phyloP scores from a whole-genome alignment of 1,140 invertebrate species.

The Rhagoletis zephyria region DNA sequence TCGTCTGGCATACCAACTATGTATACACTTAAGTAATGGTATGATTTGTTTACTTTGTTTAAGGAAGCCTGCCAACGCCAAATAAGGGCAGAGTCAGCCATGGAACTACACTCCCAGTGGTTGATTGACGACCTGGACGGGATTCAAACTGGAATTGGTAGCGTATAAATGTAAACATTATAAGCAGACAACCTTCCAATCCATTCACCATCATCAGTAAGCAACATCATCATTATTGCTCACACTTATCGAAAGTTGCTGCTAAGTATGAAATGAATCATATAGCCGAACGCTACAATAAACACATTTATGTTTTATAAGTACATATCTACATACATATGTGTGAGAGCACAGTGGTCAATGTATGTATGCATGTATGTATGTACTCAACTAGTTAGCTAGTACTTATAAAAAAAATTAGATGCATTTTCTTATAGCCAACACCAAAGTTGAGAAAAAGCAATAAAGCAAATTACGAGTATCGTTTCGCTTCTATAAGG shows the following conservation, averaged over 20 bases:
- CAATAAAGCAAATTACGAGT: too few relatives aligned
- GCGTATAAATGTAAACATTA: constrained; percentile 5
- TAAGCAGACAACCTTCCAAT: neutral
- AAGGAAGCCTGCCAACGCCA: constrained; percentile 28
- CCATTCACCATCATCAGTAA: neutral
- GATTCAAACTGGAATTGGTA: neutral
- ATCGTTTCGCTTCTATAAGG: too few relatives aligned
- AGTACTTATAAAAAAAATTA: too few relatives aligned
- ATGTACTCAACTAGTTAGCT: neutral
- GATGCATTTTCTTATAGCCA: too few relatives aligned
- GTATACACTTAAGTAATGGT: constrained; percentile 13
- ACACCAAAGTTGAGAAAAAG: too few relatives aligned
- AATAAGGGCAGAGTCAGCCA: constrained; percentile 24
- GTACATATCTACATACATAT: neutral
- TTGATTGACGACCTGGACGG: constrained; percentile 28
- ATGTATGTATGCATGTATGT: neutral
- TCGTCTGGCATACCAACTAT: neutral
- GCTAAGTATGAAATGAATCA: constrained; percentile 24
- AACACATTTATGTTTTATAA: too few relatives aligned
- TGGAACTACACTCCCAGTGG: neutral
- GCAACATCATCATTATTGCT: neutral
- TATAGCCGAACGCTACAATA: neutral
- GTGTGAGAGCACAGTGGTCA: neutral
- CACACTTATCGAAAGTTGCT: constrained; percentile 13
- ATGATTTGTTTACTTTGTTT: constrained; percentile 41